These are phyloP conservation scores for Leptestheria dahalacensis DNA, from an alignment of 1,140 invertebrate species.

Conservation along the genomic window DNA sequence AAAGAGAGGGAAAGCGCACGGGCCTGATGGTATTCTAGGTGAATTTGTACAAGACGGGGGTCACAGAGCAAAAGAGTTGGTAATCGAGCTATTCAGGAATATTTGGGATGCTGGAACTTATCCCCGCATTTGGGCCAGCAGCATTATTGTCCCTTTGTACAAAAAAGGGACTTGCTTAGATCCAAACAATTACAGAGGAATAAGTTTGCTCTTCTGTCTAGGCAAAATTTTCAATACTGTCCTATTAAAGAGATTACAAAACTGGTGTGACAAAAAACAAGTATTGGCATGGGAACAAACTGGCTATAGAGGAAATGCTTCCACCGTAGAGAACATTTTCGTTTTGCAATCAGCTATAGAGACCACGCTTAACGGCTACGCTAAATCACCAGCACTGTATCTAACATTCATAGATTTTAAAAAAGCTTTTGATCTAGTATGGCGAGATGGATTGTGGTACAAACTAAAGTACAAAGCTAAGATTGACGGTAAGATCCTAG, in stretches of 20 bases:
- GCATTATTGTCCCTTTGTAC: neutral
- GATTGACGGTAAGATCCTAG: neutral
- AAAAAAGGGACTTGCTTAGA: neutral
- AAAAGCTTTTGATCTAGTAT: neutral
- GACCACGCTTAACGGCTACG: neutral
- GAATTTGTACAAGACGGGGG: too few relatives aligned
- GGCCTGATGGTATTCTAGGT: too few relatives aligned
- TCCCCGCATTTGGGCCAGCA: neutral
- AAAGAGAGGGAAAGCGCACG: too few relatives aligned
- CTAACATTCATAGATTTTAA: neutral
- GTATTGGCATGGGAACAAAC: neutral
- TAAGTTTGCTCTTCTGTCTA: neutral
- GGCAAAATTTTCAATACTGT: neutral
- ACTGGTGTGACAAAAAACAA: neutral
- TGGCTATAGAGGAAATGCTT: neutral
- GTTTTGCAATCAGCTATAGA: neutral
- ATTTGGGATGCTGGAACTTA: too few relatives aligned
- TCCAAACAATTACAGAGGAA: neutral
- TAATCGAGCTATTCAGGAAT: too few relatives aligned
- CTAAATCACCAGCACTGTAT: neutral
- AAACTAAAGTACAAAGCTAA: neutral
- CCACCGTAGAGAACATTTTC: neutral
- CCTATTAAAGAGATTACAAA: neutral
- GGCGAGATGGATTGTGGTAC: neutral
- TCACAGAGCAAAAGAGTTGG: too few relatives aligned